Conservation (phyloP, 2,113 vertebrate genomes). For the Podarcis muralis region DNA sequence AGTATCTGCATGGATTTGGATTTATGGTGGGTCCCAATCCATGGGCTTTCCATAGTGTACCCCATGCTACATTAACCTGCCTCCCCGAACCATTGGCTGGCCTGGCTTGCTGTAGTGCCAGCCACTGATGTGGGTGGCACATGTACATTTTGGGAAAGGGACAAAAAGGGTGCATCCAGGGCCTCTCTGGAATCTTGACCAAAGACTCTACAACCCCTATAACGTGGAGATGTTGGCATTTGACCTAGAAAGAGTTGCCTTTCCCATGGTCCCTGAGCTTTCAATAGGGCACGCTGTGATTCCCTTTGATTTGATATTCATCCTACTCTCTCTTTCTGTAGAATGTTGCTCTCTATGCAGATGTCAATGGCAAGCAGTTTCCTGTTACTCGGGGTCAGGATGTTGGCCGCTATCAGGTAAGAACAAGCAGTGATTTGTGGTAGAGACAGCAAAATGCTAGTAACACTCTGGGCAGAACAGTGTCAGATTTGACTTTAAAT, state of each 20-base stretch:
- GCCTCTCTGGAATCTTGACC: not conserved
- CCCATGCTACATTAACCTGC: slow-evolving; percentile 24
- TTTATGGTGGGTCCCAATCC: slow-evolving; percentile 8
- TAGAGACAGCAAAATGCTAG: not conserved
- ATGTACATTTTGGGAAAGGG: not conserved
- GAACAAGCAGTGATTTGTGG: not conserved
- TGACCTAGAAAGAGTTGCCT: not conserved
- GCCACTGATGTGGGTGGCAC: slow-evolving; percentile 35
- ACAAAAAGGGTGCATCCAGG: not conserved
- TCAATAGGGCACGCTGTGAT: not conserved
- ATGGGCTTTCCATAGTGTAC: slow-evolving; percentile 32
- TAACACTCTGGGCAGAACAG: too few relatives aligned
- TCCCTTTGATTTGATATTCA: not conserved
- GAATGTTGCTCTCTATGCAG: slow-evolving; percentile 91
- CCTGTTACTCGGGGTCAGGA: slow-evolving; percentile 93
- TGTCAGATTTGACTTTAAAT: not conserved
- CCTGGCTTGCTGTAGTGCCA: not conserved
- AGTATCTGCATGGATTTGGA: slow-evolving; percentile 15
- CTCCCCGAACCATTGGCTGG: slow-evolving; percentile 41
- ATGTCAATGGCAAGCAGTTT: slow-evolving; percentile 91
- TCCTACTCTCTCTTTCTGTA: slow-evolving; percentile 37
- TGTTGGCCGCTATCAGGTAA: slow-evolving; percentile 91
- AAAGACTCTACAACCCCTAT: too few relatives aligned
- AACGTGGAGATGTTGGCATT: not conserved
- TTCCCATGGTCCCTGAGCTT: not conserved